A percentile compares a stretch with the other conserved stretches of the same genome.
Evolutionary conservation across 2,888 invertebrate genomes (phyloP).

Genomic region (Perdita meconis): DNA sequence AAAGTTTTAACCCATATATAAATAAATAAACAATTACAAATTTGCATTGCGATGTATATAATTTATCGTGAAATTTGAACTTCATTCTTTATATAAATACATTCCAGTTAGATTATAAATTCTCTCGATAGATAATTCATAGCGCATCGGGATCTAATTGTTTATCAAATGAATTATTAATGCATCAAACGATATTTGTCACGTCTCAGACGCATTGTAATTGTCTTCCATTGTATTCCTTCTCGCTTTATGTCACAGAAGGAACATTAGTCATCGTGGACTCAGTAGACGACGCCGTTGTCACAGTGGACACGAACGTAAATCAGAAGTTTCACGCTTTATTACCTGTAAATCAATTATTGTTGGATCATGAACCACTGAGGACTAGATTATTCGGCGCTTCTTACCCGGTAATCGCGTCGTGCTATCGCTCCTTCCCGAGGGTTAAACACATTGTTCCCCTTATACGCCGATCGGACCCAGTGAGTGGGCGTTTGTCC

Average conservation of each 20-base stretch:
- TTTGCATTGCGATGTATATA: neutral
- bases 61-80: neutral
- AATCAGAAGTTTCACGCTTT: conserved; percentile 29
- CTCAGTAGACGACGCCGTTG: neutral
- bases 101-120: neutral
- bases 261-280: conserved; percentile 33
- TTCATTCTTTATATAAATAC: neutral
- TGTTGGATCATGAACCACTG: conserved; percentile 17
- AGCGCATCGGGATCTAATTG: conserved; percentile 4
- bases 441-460: conserved; percentile 58
- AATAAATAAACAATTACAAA: too few relatives aligned
- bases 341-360: conserved; percentile 40
- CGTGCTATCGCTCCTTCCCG: conserved; percentile 48
- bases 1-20: too few relatives aligned
- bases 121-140: neutral
- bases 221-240: conserved; percentile 34
- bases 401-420: neutral
- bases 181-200: conserved; percentile 7
- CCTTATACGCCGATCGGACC: conserved; percentile 66
- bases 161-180: conserved; percentile 33
- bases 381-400: neutral
- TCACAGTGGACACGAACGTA: conserved; percentile 16
- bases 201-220: conserved; percentile 1
- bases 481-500: conserved; percentile 66
- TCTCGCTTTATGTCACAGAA: conserved; percentile 12